phyloP scores from a whole-genome alignment of 1,140 invertebrate genomes.

The Bombus sibiricus region DNA sequence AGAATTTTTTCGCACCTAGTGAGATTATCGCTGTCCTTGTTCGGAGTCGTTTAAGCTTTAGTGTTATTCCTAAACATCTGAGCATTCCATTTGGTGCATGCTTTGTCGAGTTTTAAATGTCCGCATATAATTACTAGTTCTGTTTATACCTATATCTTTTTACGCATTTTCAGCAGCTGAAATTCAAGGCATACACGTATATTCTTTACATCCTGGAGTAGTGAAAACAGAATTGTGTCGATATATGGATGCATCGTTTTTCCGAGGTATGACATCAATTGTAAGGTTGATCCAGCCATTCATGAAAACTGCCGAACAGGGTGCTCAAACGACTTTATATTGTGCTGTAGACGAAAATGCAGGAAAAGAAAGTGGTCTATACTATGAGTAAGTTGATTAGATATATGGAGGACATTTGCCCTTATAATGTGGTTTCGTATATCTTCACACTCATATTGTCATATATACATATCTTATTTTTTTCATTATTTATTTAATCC shows the following conservation, averaged over 20 bases:
- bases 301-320: slow-evolving; percentile 86
- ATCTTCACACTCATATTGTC: no score
- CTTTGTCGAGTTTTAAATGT: no score
- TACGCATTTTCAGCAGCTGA: slow-evolving; percentile 71
- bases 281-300: slow-evolving; percentile 74
- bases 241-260: slow-evolving; percentile 84
- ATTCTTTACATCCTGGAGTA: slow-evolving; percentile 89
- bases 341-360: slow-evolving; percentile 89
- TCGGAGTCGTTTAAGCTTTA: no score
- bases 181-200: slow-evolving; percentile 85
- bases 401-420: not conserved
- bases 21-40: no score
- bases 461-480: no score
- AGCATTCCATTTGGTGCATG: no score
- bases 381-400: slow-evolving; percentile 83
- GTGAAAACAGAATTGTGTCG: slow-evolving; percentile 89
- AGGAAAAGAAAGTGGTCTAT: slow-evolving; percentile 85
- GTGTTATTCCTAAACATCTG: no score
- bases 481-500: no score
- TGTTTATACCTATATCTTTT: no score
- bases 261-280: slow-evolving; percentile 77
- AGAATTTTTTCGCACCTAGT: no score
- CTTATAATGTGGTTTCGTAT: no score
- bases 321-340: slow-evolving; percentile 91
- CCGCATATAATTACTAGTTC: no score